Evolutionary conservation across 2,888 invertebrate genomes (phyloP).

Genomic region (Epirrhoe alternata): DNA sequence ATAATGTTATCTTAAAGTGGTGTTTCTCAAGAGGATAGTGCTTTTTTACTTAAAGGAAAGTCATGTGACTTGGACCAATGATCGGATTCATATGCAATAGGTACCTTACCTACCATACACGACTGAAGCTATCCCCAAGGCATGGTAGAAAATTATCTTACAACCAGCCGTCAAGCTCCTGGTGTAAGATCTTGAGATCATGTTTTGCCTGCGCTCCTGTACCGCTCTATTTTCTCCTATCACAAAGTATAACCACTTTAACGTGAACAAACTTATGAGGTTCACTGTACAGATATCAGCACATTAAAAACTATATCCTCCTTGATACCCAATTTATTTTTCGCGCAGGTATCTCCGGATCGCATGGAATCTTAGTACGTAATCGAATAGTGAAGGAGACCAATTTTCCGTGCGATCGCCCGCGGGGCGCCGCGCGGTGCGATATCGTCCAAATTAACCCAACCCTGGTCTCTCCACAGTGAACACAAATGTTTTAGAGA

Average conservation of each 20-base stretch:
- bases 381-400: conserved; percentile 74
- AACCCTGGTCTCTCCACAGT: conserved; percentile 57
- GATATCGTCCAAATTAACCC: conserved; percentile 79
- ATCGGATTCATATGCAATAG: no score
- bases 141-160: no score
- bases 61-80: no score
- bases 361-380: conserved; percentile 76
- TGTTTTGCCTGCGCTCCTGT: no score
- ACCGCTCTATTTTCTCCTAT: not conserved
- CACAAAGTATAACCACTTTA: not conserved
- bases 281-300: conserved; percentile 1
- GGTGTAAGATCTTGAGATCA: no score
- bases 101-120: no score
- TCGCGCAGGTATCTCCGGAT: conserved; percentile 52
- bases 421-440: conserved; percentile 58
- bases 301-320: conserved; percentile 29
- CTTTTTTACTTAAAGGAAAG: not conserved
- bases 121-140: no score
- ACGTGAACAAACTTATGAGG: not conserved
- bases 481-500: conserved; percentile 40
- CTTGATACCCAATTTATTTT: conserved; percentile 61
- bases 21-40: conserved; percentile 3
- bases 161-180: no score
- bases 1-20: conserved; percentile 15
- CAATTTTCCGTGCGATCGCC: conserved; percentile 81